phyloP scores from a whole-genome alignment of 2,113 vertebrate genomes.

The Meleagris gallopavo region DNA sequence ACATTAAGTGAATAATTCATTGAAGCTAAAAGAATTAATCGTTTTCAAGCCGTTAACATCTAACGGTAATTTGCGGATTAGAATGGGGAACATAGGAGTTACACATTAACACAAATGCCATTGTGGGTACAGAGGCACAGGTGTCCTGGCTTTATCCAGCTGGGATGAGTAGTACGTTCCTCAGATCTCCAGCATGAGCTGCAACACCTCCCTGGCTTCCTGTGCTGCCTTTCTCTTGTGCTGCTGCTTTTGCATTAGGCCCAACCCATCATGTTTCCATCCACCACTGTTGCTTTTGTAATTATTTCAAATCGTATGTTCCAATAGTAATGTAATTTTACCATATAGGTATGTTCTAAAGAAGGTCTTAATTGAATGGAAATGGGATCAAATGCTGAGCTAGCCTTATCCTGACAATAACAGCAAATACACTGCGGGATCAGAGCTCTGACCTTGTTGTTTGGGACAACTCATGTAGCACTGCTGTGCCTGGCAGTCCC shows the following conservation, averaged over 20 bases:
- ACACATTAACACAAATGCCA: not conserved
- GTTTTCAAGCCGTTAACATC: not conserved
- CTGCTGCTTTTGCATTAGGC: not conserved
- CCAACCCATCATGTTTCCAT: not conserved
- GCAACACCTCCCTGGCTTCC: not conserved
- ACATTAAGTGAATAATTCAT: not conserved
- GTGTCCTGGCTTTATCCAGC: not conserved
- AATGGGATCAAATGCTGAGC: not conserved
- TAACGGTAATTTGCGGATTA: not conserved
- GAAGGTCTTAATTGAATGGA: not conserved
- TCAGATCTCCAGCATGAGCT: not conserved
- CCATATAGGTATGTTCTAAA: not conserved
- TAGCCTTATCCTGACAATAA: not conserved
- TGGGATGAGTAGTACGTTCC: not conserved
- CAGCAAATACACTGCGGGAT: accelerated
- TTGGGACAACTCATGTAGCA: too few relatives aligned
- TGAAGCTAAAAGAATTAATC: not conserved
- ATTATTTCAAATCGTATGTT: not conserved
- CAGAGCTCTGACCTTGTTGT: not conserved
- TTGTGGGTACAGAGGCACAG: accelerated
- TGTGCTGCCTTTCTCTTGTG: not conserved
- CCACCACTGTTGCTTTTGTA: not conserved
- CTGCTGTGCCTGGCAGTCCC: not conserved
- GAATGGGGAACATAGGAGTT: too few relatives aligned
- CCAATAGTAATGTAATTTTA: too few relatives aligned